Evolutionary conservation across 2,113 vertebrate species (phyloP), one percentile per base, ranked within the genome.

Genomic region (Pomatorhinus ruficollis): DNA sequence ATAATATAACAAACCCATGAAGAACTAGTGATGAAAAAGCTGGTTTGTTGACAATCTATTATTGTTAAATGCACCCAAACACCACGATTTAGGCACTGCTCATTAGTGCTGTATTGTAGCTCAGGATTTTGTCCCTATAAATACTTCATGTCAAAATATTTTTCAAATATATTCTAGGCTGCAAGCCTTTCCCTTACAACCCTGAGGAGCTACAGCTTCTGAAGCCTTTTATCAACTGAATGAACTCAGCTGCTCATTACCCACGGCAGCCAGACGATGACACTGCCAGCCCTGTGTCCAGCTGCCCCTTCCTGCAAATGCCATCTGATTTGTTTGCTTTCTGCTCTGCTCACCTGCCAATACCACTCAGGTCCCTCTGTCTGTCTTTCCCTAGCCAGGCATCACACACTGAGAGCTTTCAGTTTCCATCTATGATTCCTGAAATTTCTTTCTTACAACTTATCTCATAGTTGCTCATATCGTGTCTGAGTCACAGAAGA

Each of bases 1-100:
- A 93, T 93, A 95, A 81, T 87, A 49, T 31, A 95, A 87, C 63
- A 49, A 95, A 84, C 22, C 49, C 77, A 92, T 70, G 69, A 93
- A 94, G 86, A 89, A 90, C 44, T 59, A 86, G 89, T 84, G 88
- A 96, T 76, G 80, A 95, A 95, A 96, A 95, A 75, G 69, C 52
- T 83, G 86, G 31, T 92, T 90, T 95, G 86, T 90, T 95, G 90
- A 87, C 93, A 93, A 92, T 86, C 68, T 90, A 31, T 94, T 90
- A 82, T 93, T 84, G 77, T 92, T 89, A 90, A 87, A 94, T 19
- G 80, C 95, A 96, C 95, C 90, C 95, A 96, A 97, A 96, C 93
- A 94, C 72, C 80, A 89, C 84, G 83, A 95, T 87, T 81, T 82
- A 90, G 83, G 85, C 90, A 81, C 7, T 75, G 69, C 92, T 96